A percentile compares a stretch with the other conserved stretches of the same genome.
Conservation (phyloP, 2,888 invertebrate species). For the Tenthredo distinguenda region DNA sequence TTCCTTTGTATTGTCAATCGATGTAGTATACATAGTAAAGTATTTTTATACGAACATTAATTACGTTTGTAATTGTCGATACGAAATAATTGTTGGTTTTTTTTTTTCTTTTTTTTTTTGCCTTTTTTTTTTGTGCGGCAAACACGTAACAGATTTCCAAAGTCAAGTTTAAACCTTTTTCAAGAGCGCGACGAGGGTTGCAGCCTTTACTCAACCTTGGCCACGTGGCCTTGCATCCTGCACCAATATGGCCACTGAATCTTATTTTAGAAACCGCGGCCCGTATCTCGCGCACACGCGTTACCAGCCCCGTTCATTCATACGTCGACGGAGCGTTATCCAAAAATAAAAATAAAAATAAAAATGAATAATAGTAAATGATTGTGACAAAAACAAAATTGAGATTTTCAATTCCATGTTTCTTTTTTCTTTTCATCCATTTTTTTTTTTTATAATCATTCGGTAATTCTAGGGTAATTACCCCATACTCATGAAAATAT, state of each 20-base stretch:
- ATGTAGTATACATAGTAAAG: no score
- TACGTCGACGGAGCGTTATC: background rate
- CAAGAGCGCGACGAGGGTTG: background rate
- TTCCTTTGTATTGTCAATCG: no score
- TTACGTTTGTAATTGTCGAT: no score
- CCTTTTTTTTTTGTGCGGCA: background rate
- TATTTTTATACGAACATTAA: no score
- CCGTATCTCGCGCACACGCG: background rate
- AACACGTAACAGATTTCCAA: slow-evolving; percentile 7
- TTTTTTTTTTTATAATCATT: background rate
- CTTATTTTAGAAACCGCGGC: slow-evolving; percentile 40
- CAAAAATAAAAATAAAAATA: background rate
- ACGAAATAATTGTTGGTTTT: no score
- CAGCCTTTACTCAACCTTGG: slow-evolving; percentile 34
- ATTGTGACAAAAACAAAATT: background rate
- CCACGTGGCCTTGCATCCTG: slow-evolving; percentile 32
- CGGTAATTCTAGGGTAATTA: background rate
- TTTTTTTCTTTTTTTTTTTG: no score
- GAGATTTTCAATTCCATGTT: background rate
- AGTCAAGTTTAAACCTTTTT: slow-evolving; percentile 15
- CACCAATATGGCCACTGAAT: slow-evolving; percentile 26
- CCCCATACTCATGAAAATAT: no score
- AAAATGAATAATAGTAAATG: background rate
- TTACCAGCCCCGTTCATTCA: background rate
- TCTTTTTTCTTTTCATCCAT: no score